phyloP scores from a whole-genome alignment of 2,113 vertebrate genomes.

The Spea bombifrons region DNA sequence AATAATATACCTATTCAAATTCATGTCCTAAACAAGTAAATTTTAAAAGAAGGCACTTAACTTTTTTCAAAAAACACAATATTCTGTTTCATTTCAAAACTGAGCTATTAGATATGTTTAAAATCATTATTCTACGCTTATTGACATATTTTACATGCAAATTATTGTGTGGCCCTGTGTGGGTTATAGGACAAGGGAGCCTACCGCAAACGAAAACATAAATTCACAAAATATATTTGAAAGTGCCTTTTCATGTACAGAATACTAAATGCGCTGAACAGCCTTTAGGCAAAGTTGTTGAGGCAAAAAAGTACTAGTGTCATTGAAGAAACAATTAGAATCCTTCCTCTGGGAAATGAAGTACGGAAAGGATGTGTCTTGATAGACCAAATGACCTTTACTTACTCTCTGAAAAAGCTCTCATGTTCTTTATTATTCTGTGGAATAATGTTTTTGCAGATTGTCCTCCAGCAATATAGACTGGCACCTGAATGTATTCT shows the following conservation, averaged over 20 bases:
- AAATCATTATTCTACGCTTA: too few relatives aligned
- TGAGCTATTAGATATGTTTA: too few relatives aligned
- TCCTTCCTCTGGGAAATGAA: constrained; percentile 45
- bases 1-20: too few relatives aligned
- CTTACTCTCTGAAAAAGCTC: constrained; percentile 46
- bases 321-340: constrained; percentile 49
- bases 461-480: constrained; percentile 43
- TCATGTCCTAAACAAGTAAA: too few relatives aligned
- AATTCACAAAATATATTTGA: constrained; percentile 45
- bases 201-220: constrained; percentile 40
- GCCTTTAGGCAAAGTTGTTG: constrained; percentile 47
- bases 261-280: constrained; percentile 43
- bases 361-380: constrained; percentile 44
- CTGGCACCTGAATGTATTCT: constrained; percentile 43
- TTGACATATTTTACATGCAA: constrained; percentile 36
- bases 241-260: constrained; percentile 47
- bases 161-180: constrained; percentile 35
- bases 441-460: constrained; percentile 48
- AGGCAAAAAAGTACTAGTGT: constrained; percentile 48
- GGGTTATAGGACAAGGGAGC: constrained; percentile 25
- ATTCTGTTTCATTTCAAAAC: too few relatives aligned
- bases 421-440: constrained; percentile 47
- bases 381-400: constrained; percentile 50
- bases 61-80: too few relatives aligned
- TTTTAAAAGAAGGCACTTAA: too few relatives aligned